These are phyloP conservation scores for Epinephelus cyanopodus DNA, from an alignment of 2,113 vertebrate species.

Conservation along the genomic window DNA sequence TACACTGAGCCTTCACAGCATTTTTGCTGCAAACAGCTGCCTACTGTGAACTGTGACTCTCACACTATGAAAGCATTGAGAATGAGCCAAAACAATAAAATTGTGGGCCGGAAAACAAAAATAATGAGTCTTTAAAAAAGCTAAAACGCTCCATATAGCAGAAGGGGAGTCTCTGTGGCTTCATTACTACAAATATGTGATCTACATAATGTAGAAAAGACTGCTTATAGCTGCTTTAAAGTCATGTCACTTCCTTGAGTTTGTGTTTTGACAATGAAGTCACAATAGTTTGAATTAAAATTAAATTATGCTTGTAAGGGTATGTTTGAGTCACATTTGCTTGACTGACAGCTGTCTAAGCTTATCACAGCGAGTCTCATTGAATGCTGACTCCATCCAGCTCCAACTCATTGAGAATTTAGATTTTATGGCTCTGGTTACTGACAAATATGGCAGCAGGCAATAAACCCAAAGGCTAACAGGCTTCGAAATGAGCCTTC, in stretches of 20 bases:
- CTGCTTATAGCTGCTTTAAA: neutral
- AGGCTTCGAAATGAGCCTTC: neutral
- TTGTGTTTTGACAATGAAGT: neutral
- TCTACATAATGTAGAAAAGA: neutral
- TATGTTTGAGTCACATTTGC: neutral
- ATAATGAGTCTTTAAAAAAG: neutral
- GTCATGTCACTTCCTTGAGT: neutral
- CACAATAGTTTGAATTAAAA: neutral
- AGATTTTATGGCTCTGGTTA: neutral
- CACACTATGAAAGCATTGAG: neutral
- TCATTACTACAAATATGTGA: neutral
- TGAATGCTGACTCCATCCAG: slow-evolving; percentile 1
- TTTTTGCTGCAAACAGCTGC: neutral
- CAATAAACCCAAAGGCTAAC: neutral
- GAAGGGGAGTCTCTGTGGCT: neutral
- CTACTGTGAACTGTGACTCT: neutral
- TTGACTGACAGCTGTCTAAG: slow-evolving; percentile 9
- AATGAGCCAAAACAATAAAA: neutral
- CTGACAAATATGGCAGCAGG: neutral
- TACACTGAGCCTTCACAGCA: neutral
- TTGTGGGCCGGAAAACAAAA: neutral
- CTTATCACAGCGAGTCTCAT: neutral
- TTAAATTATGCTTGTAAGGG: neutral
- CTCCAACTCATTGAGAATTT: neutral
- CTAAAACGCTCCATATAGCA: neutral